Conservation (phyloP, 2,113 vertebrate genomes). For the Corydoras maculifer region DNA sequence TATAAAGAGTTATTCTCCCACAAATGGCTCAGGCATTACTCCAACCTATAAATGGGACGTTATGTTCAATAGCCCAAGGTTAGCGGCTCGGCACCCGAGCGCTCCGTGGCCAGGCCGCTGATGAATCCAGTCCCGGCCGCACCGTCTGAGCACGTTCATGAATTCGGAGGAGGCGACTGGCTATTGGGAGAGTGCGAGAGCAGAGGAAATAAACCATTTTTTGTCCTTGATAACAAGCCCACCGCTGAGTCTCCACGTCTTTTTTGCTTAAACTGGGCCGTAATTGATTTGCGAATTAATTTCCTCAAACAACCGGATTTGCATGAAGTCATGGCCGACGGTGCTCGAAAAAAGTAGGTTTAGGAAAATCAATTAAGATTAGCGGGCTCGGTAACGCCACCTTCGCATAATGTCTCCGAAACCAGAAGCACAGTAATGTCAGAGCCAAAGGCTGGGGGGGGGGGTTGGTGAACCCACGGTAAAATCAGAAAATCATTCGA, state of each 20-base stretch:
- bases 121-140: slow-evolving; percentile 19
- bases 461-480: too few relatives aligned
- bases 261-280: slow-evolving; percentile 2
- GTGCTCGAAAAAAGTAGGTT: slow-evolving; percentile 21
- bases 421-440: too few relatives aligned
- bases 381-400: slow-evolving; percentile 10
- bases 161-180: slow-evolving; percentile 1
- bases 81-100: slow-evolving; percentile 51
- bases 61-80: slow-evolving; percentile 70
- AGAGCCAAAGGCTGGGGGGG: too few relatives aligned
- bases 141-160: slow-evolving; percentile 35
- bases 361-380: slow-evolving; percentile 35
- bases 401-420: too few relatives aligned
- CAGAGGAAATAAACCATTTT: slow-evolving; percentile 30
- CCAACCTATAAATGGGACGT: slow-evolving; percentile 64
- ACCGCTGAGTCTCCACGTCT: slow-evolving; percentile 1
- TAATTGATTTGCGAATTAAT: slow-evolving; percentile 35
- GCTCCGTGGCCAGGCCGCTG: slow-evolving; percentile 42
- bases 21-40: slow-evolving; percentile 63
- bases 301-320: slow-evolving; percentile 36
- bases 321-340: slow-evolving; percentile 20
- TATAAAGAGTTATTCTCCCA: slow-evolving; percentile 69
- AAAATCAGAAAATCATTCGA: too few relatives aligned
- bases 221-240: slow-evolving; percentile 19
- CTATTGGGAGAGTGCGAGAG: slow-evolving; percentile 3